phyloP scores from a whole-genome alignment of 23 tunicate species.

The Halocynthia aurantium region DNA sequence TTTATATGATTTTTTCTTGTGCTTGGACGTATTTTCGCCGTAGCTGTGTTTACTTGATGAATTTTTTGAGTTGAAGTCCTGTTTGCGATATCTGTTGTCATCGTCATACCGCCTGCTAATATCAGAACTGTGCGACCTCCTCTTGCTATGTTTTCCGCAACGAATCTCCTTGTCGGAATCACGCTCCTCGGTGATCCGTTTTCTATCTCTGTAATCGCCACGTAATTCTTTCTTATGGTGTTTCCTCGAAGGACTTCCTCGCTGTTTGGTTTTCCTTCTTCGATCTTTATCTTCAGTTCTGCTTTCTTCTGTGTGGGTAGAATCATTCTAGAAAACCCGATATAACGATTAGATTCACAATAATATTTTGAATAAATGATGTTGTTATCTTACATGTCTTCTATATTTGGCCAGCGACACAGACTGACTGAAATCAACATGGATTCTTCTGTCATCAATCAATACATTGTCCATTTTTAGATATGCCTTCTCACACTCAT shows the following conservation, averaged over 20 bases:
- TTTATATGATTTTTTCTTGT: no score
- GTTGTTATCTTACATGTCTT: constrained; percentile 10
- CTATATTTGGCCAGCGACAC: constrained; percentile 62
- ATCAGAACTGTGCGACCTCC: constrained; percentile 6
- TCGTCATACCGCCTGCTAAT: neutral
- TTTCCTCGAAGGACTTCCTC: neutral
- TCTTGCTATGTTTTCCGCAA: constrained; percentile 80
- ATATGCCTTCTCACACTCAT: constrained; percentile 92
- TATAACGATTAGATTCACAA: no score
- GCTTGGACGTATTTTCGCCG: no score
- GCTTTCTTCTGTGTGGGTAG: neutral
- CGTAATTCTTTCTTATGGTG: constrained; percentile 9
- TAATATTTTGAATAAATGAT: neutral
- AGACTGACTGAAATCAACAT: constrained; percentile 99
- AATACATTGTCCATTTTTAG: constrained; percentile 97
- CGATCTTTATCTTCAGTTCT: no score
- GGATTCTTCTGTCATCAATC: constrained; percentile 96
- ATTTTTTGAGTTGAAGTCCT: no score
- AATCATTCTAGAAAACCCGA: neutral
- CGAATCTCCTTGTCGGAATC: constrained; percentile 48
- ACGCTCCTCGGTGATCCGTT: neutral
- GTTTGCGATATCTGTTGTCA: no score
- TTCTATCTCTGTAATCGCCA: neutral
- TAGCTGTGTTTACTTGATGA: no score
- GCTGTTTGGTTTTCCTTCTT: neutral